These are phyloP conservation scores for Albula goreensis DNA, from an alignment of 2,113 vertebrate species.

Conservation along the genomic window DNA sequence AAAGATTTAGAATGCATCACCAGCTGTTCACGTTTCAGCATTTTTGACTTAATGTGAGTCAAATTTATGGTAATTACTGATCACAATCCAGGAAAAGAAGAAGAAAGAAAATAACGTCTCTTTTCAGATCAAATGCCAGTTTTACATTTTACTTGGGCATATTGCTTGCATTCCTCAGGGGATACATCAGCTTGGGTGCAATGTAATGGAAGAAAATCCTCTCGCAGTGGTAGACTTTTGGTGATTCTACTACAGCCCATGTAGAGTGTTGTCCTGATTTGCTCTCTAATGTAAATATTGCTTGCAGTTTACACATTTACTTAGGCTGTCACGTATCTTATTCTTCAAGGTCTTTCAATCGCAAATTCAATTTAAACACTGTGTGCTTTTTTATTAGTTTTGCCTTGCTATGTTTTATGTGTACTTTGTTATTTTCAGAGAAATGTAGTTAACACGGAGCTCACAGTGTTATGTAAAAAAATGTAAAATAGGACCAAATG, in stretches of 20 bases:
- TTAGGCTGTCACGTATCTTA: background rate
- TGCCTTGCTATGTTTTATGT: no score
- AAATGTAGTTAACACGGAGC: background rate
- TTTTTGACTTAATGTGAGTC: constrained; percentile 41
- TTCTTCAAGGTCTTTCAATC: background rate
- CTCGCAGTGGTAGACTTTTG: background rate
- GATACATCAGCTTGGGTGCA: constrained; percentile 39
- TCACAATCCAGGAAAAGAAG: constrained; percentile 57
- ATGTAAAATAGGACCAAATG: background rate
- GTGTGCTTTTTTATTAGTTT: background rate
- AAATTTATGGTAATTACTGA: constrained; percentile 39
- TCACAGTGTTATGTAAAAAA: background rate
- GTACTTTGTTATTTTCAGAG: no score
- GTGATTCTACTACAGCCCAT: background rate
- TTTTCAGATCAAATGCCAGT: constrained; percentile 40
- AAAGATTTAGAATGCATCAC: constrained; percentile 11
- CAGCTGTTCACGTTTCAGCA: constrained; percentile 32
- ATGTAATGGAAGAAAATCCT: background rate
- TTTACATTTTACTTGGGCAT: constrained; percentile 47
- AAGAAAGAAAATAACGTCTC: constrained; percentile 52
- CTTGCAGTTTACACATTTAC: background rate
- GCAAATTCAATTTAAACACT: background rate
- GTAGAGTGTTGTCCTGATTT: background rate
- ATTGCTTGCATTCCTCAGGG: constrained; percentile 39
- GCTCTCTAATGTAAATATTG: background rate